Base-by-base conservation (phyloP, 2,797 vertebrate species). In the Taeniopygia guttata region DNA sequence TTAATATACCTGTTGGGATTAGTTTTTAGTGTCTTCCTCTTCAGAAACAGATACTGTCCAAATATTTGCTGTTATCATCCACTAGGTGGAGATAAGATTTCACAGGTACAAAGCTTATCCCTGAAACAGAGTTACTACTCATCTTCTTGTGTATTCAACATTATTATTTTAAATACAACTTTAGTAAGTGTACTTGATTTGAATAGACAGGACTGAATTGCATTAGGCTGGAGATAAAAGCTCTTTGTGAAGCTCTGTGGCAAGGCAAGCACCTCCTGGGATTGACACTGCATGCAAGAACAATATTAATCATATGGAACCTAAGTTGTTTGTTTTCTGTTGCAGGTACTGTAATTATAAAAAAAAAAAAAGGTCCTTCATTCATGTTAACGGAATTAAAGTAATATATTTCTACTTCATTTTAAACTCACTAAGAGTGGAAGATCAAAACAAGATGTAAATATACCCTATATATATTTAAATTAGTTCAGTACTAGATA, bases 391-490 rank as follows among this genome's bases (percentile, higher is more conserved):
- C 7, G 91, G 85, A 96, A 92, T 64, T 95, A 81, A 40, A 69
- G 63, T 64, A 66, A 81, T 76, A 90, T 81, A 94, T 18, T 89
- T 45, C 46, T 88, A 93, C 90, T 74, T 91, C 16, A 69, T 92
- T 87, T 92, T 89, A 94, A 78, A 67, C 68, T 95, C 83, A 95
- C 46, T 62, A 64, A 56, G 73, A 85, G 43, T 76, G 64, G 64
- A 91, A 96, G 84, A 96, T 92, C 38, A 95, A 94, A 95, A 76
- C 46, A 95, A 93, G 75, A 79, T 91, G 40, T 88, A 92, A 94
- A 93, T 87, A 79, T 84, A 56, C 10, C 25, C 7, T 64, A 19
- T 26, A 26, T 72, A 26, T 91, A 69, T 80, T 84, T 72, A 79
- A 84, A 78, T 89, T 91, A 89, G 56, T 89, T 91, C 60, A 94